A percentile compares a stretch with the other conserved stretches of the same genome.
Evolutionary conservation across 2,888 invertebrate genomes (phyloP).

Genomic region (Andrena haemorrhoa): DNA sequence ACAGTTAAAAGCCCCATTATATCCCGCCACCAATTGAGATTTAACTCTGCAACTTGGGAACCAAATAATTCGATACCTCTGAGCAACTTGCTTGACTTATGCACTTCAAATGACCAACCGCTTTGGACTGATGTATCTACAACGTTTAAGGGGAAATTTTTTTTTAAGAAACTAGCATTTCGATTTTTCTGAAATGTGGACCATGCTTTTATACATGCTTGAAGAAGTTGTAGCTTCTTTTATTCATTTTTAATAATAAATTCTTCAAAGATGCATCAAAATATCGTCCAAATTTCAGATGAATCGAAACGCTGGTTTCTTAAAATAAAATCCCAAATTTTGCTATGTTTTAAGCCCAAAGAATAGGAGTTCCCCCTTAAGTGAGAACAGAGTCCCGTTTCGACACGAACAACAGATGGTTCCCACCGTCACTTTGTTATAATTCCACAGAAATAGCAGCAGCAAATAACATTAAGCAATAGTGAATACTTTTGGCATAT

Average conservation of each 20-base stretch:
- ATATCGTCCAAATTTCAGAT: too few species aligned
- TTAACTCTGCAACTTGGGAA: conserved; percentile 12
- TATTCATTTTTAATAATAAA: too few species aligned
- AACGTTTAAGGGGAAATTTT: background rate
- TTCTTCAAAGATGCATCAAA: too few species aligned
- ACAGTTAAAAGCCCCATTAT: background rate
- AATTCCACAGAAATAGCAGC: background rate
- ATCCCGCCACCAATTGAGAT: background rate
- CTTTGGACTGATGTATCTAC: conserved; percentile 17
- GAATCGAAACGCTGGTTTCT: too few species aligned
- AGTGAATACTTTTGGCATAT: background rate
- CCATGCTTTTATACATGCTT: too few species aligned
- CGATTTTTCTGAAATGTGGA: too few species aligned
- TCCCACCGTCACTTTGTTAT: background rate
- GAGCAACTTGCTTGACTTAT: conserved; percentile 12
- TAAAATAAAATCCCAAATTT: too few species aligned
- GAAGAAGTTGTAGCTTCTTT: too few species aligned
- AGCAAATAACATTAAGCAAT: background rate
- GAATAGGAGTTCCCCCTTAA: too few species aligned
- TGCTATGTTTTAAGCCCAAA: too few species aligned
- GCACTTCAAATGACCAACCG: conserved; percentile 42
- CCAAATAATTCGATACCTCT: conserved; percentile 35
- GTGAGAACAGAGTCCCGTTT: background rate
- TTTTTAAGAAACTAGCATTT: too few species aligned
- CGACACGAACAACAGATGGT: background rate